Base-by-base conservation (phyloP, 2,797 vertebrate genomes). In the Adelosebastes latens region DNA sequence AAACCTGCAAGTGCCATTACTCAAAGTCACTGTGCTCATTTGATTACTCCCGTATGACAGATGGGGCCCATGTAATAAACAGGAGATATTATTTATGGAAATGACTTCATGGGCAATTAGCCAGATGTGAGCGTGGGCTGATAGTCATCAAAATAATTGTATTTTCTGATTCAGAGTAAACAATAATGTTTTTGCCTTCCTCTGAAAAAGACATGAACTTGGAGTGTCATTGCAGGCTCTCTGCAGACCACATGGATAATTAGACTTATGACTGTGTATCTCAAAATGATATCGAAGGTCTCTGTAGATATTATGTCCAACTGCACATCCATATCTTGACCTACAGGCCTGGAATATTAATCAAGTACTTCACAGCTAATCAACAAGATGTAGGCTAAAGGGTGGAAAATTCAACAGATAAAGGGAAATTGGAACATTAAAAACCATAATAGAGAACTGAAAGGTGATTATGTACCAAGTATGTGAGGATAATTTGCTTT, bases 21-120 rank as follows among this genome's bases (percentile, higher is more conserved):
- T 91, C 91, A 90, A 81, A 88, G 88, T 87, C 78, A 71, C 29
- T 61, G 59, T 72, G 75, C 80, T 90, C 81, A 80, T 92, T 89
- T 92, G 90, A 94, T 93, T 88, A 90, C 72, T 84, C 78, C 72
- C 64, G 76, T 84, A 75, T 87, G 87, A 87, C 88, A 92, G 90
- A 92, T 86, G 84, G 88, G 63, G 63, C 82, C 63, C 76, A 58
- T 56, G 84, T 72, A 89, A 90, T 88, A 87, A 94, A 88, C 85
- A 79, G 72, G 64, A 89, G 84, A 60, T 86, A 80, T 94, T 92
- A 93, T 92, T 94, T 90, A 93, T 91, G 91, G 88, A 93, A 94
- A 94, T 93, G 27, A 78, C 87, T 91, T 91, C 87, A 92, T 74
- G 82, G 81, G 74, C 79, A 94, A 93, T 95, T 94, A 93, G 84